A percentile compares a stretch with the other conserved stretches of the same genome.
These are phyloP conservation scores for Brachypodius melanocephalos DNA, from an alignment of 2,113 vertebrate genomes.

Conservation along the genomic window DNA sequence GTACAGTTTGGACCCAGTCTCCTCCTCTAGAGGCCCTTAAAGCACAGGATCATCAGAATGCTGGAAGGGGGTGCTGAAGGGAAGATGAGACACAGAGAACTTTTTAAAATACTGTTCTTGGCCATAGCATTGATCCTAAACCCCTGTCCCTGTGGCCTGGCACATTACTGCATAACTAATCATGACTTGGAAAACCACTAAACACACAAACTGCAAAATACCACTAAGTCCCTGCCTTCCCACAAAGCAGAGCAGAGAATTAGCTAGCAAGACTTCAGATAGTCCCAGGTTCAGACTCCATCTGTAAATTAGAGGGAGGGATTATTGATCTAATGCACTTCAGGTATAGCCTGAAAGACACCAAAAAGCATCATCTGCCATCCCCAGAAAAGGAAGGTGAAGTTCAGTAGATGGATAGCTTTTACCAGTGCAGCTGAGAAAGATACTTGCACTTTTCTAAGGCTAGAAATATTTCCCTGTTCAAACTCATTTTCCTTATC, in stretches of 20 bases:
- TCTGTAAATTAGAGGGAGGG: neutral
- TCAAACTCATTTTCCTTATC: neutral
- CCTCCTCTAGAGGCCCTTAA: neutral
- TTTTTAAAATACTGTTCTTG: neutral
- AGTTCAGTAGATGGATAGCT: neutral
- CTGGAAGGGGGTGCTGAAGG: neutral
- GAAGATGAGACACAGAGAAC: neutral
- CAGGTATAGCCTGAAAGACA: neutral
- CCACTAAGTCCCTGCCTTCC: neutral
- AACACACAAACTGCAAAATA: neutral
- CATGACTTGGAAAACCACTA: neutral
- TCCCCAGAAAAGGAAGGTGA: neutral
- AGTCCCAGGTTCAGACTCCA: neutral
- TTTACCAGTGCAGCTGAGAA: neutral
- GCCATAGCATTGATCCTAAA: neutral
- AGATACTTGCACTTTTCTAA: neutral
- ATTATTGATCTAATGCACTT: neutral
- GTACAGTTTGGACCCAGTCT: neutral
- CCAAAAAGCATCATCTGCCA: neutral
- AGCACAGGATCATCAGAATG: neutral
- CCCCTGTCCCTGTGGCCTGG: neutral
- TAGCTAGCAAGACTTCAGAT: neutral
- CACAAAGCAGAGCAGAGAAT: neutral
- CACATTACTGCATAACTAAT: too few relatives aligned
- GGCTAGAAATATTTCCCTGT: neutral